phyloP scores from a whole-genome alignment of 2,797 vertebrate genomes.

The Fistularia tabacaria region DNA sequence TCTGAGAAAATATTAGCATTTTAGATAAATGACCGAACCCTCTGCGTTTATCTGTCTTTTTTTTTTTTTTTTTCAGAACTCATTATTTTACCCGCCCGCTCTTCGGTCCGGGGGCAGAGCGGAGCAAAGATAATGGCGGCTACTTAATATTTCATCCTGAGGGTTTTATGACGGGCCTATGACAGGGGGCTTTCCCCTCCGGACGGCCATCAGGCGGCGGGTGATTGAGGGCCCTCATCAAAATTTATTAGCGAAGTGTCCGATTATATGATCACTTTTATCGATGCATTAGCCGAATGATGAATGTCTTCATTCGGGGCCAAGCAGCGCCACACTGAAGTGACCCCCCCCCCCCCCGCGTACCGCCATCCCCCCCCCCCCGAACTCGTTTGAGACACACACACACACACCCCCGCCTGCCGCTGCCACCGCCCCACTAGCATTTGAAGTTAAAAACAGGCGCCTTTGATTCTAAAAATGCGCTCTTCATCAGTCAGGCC shows the following conservation, averaged over 20 bases:
- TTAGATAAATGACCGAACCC: constrained; percentile 50
- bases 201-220: constrained; percentile 43
- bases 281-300: constrained; percentile 50
- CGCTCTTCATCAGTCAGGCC: too few species aligned
- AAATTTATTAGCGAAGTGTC: constrained; percentile 57
- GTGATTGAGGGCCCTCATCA: constrained; percentile 54
- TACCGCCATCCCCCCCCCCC: too few species aligned
- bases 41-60: constrained; percentile 35
- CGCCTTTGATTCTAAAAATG: neutral
- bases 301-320: constrained; percentile 35
- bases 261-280: constrained; percentile 59
- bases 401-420: too few species aligned
- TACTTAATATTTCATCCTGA: constrained; percentile 50
- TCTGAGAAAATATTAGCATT: constrained; percentile 52
- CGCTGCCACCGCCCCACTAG: neutral
- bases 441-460: constrained; percentile 24
- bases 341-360: constrained; percentile 12
- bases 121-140: constrained; percentile 39
- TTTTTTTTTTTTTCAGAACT: constrained; percentile 20
- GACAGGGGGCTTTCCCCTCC: constrained; percentile 43
- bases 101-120: constrained; percentile 19
- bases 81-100: constrained; percentile 43
- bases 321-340: constrained; percentile 27
- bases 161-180: constrained; percentile 51
- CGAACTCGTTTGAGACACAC: too few species aligned